Evolutionary conservation across 64 coral and sea anemone species (phyloP).

Genomic region (Astreopora myriophthalma): DNA sequence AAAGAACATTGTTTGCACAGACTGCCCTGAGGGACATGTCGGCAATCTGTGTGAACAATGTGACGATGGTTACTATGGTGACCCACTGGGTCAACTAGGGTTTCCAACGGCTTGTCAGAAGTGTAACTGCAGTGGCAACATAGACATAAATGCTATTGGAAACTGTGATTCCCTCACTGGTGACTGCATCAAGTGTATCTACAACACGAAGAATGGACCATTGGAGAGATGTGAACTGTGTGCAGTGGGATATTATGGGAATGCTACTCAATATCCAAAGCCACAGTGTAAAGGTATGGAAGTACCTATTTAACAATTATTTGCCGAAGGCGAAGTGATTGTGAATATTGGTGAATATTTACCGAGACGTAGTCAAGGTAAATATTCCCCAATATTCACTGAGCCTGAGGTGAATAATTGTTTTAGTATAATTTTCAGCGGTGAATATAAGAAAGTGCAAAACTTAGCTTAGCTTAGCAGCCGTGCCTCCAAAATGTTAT

Average conservation of each 20-base stretch:
- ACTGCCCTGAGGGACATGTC: conserved; percentile 89
- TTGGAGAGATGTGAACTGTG: conserved; percentile 83
- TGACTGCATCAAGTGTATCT: conserved; percentile 88
- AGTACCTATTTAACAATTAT: neutral
- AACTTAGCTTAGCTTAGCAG: too few species aligned
- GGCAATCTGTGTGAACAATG: conserved; percentile 79
- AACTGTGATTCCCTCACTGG: conserved; percentile 89
- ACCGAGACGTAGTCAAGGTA: too few species aligned
- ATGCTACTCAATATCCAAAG: conserved; percentile 92
- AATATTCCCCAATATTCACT: too few species aligned
- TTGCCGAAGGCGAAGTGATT: too few species aligned
- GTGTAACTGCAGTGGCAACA: conserved; percentile 98
- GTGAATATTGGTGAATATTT: too few species aligned
- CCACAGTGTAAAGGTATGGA: conserved; percentile 87
- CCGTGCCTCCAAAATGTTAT: too few species aligned
- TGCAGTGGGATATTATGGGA: conserved; percentile 89
- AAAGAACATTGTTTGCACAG: conserved; percentile 79
- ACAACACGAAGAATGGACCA: conserved; percentile 93
- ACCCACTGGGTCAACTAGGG: conserved; percentile 70
- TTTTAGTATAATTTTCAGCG: too few species aligned
- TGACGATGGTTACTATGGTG: conserved; percentile 95
- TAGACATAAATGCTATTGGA: conserved; percentile 87
- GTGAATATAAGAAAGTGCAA: too few species aligned
- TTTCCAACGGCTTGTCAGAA: conserved; percentile 70
- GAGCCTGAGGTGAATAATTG: too few species aligned